Percentiles rank a stretch among this genome's conserved stretches.
Conservation (phyloP, 2,888 invertebrate species). For the Unio delphinus region DNA sequence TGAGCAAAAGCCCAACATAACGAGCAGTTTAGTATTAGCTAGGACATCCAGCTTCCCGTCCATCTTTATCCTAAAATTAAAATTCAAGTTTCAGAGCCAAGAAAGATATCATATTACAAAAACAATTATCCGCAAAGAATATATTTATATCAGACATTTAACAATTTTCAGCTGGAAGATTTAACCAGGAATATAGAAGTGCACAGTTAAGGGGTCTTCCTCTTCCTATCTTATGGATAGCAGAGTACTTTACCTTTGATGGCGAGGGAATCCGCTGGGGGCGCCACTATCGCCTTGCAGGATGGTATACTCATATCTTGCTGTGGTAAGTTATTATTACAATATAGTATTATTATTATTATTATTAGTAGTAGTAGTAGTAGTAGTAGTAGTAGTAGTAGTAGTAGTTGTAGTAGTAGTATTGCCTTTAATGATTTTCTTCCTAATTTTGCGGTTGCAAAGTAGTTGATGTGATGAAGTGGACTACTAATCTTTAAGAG, state of each 20-base stretch:
- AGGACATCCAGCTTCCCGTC: too few species aligned
- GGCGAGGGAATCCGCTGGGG: conserved; percentile 77
- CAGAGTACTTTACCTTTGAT: conserved; percentile 78
- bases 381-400: not conserved
- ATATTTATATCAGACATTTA: not conserved
- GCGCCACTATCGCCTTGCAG: conserved; percentile 75
- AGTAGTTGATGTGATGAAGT: too few species aligned
- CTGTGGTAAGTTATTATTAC: conserved; percentile 73
- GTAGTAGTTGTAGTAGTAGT: too few species aligned
- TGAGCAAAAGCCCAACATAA: too few species aligned
- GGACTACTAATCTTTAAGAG: too few species aligned
- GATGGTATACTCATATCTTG: conserved; percentile 77
- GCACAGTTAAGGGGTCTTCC: conserved; percentile 76
- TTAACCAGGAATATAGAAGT: conserved; percentile 75
- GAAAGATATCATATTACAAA: too few species aligned
- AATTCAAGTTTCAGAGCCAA: too few species aligned
- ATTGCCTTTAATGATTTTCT: too few species aligned
- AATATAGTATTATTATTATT: not conserved
- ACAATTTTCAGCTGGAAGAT: conserved; percentile 73
- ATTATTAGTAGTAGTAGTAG: not conserved
- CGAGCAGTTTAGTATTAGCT: too few species aligned
- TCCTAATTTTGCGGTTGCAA: too few species aligned
- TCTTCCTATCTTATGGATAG: conserved; percentile 77
- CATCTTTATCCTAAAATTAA: too few species aligned
- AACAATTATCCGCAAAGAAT: too few species aligned